Evolutionary conservation across 92 coral and sea anemone species (phyloP), one percentile per base, ranked within the genome.

Genomic region (Palythoa caribaeorum): DNA sequence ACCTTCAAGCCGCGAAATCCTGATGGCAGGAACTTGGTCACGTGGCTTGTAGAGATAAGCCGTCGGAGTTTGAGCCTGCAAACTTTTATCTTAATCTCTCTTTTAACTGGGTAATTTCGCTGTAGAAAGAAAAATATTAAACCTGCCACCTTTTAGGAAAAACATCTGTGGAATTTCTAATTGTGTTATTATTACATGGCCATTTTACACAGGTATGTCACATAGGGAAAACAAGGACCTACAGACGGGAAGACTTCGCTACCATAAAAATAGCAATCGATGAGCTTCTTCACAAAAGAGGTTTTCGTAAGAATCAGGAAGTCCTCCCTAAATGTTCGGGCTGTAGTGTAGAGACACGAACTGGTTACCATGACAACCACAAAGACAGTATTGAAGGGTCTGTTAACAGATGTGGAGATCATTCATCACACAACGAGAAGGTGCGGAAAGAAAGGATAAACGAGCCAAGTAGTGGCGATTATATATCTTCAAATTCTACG

Each of bases 161-260:
- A 2, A 17, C 11, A 2, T 4, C 5, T 36, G 44, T 35, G 1
- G 9, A 70, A 38, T 70, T 37, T 9, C 9, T 38, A 0, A 20
- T 9, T 9, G 13, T 15, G 6, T 9, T 12, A 17, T 70, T 1
- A 38, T 47, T 38, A 7, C 28, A 11, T 6, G 14, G 6, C 13
- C 10, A 6, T 70, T 38, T 70, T 70, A 36, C 15, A 10, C 92
- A 97, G 99, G 88, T 91, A 35, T 97, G 99, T 65, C 99, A 97
- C 51, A 87, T 97, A 66, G 99, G 99, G 73, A 86, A 92, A 71
- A 68, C 11, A n/a, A 94, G 98, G 62, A 90, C 88, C 6, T 94
- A 95, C 74, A 77, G 73, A 13, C 80, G 17, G 38, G 92, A 91
- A 50, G 76, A 89, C 21, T 87, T 91, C 3, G 10, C 60, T 3